Percentiles rank a stretch among this genome's conserved stretches.
phyloP scores from a whole-genome alignment of 2,113 vertebrate genomes.

The Morphnarchus princeps region DNA sequence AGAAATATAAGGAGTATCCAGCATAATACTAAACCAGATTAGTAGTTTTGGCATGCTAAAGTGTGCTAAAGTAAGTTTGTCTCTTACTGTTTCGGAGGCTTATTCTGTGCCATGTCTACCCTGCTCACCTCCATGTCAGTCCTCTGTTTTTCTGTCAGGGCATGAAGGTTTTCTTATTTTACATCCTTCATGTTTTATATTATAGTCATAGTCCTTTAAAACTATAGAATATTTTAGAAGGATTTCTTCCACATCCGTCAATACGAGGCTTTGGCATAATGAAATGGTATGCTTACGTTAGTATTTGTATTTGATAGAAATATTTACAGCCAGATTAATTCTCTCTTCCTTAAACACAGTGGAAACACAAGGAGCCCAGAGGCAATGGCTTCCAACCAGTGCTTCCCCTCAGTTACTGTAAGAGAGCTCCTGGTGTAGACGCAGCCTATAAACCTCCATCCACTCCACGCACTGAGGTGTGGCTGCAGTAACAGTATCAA shows the following conservation, averaged over 20 bases:
- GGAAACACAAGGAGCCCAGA: background rate
- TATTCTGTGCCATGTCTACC: background rate
- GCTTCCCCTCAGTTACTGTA: background rate
- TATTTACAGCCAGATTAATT: background rate
- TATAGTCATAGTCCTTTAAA: background rate
- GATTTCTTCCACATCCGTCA: background rate
- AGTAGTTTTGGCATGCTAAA: background rate
- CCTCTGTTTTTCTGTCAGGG: background rate
- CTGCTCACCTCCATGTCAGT: background rate
- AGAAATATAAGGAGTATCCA: constrained; percentile 40
- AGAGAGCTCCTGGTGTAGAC: background rate
- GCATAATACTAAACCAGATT: constrained; percentile 11
- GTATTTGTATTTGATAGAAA: background rate
- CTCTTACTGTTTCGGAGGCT: background rate
- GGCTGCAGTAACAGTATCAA: background rate
- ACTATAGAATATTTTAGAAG: background rate
- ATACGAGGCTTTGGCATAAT: background rate
- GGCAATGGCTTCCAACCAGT: background rate
- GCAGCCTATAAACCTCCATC: background rate
- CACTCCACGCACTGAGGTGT: background rate
- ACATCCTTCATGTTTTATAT: background rate
- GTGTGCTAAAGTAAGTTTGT: background rate
- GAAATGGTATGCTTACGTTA: background rate
- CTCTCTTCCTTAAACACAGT: background rate
- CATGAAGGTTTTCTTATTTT: background rate